Conservation (phyloP, 2,113 vertebrate genomes). For the Baryphthengus martii region DNA sequence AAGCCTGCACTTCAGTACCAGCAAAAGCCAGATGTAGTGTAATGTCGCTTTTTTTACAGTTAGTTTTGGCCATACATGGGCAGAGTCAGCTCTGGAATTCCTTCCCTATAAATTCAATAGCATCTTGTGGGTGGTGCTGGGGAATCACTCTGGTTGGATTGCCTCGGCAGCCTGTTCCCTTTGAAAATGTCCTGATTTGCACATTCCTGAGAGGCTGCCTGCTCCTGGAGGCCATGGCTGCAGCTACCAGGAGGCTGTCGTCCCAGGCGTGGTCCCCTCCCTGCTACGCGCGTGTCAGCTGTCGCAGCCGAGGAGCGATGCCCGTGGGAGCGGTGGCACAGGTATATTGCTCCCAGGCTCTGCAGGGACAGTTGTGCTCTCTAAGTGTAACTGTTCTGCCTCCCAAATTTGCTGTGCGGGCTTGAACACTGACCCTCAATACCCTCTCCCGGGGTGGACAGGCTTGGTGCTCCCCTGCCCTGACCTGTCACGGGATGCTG, state of each 20-base stretch:
- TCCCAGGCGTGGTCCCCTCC: background rate
- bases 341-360: background rate
- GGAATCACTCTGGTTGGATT: background rate
- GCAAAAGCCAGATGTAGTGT: background rate
- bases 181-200: background rate
- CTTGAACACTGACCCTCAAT: background rate
- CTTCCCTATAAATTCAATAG: slow-evolving; percentile 51
- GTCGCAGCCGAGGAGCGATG: background rate
- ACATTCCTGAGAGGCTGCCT: slow-evolving; percentile 42
- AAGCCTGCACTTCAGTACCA: background rate
- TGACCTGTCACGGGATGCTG: fast-evolving
- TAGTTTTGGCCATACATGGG: slow-evolving; percentile 66
- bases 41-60: background rate
- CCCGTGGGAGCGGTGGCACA: fast-evolving
- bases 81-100: slow-evolving; percentile 58
- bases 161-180: background rate
- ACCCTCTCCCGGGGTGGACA: background rate
- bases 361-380: background rate
- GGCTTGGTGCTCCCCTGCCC: background rate
- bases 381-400: background rate
- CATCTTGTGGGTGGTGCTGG: slow-evolving; percentile 43
- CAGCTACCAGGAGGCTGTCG: background rate
- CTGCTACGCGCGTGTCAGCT: background rate
- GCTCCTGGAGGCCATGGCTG: background rate
- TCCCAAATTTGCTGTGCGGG: background rate